A percentile compares a stretch with the other conserved stretches of the same genome.
Evolutionary conservation across 1,140 invertebrate species (phyloP).

Genomic region (Leptinotarsa lineolata): DNA sequence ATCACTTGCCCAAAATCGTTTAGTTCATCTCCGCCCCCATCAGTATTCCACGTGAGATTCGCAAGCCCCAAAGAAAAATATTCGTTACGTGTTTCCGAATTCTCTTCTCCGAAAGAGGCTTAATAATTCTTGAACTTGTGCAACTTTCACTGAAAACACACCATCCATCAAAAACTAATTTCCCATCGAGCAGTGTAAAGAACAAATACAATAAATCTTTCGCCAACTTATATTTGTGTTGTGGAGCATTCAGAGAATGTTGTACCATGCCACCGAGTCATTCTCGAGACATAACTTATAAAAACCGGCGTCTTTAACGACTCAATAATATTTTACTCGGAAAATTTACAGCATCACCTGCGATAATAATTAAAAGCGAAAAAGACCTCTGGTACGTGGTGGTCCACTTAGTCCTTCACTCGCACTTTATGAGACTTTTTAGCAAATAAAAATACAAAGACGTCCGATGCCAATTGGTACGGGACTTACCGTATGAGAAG

Average conservation of each 20-base stretch:
- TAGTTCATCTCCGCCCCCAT: too few species aligned
- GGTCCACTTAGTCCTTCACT: background rate
- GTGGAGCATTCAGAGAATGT: slow-evolving; percentile 8
- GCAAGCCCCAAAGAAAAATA: background rate
- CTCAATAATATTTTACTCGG: slow-evolving; percentile 6
- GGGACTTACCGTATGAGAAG: too few species aligned
- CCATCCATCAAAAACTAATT: slow-evolving; percentile 6
- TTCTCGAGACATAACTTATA: slow-evolving; percentile 3
- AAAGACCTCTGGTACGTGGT: background rate
- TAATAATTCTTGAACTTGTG: slow-evolving; percentile 1
- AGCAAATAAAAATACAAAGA: too few species aligned
- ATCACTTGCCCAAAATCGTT: too few species aligned
- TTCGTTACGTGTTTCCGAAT: background rate
- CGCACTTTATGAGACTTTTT: background rate
- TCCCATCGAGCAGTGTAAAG: slow-evolving; percentile 1
- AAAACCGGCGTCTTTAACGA: slow-evolving; percentile 5
- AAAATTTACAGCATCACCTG: slow-evolving; percentile 5
- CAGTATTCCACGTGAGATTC: too few species aligned
- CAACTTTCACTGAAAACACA: slow-evolving; percentile 6
- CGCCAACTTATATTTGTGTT: slow-evolving; percentile 5
- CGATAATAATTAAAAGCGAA: background rate
- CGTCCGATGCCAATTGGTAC: too few species aligned
- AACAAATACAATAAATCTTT: slow-evolving; percentile 4
- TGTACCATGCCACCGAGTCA: slow-evolving; percentile 5
- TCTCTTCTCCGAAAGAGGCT: background rate